Base-by-base conservation (phyloP, 2,888 invertebrate species). In the Apotomis betuletana region DNA sequence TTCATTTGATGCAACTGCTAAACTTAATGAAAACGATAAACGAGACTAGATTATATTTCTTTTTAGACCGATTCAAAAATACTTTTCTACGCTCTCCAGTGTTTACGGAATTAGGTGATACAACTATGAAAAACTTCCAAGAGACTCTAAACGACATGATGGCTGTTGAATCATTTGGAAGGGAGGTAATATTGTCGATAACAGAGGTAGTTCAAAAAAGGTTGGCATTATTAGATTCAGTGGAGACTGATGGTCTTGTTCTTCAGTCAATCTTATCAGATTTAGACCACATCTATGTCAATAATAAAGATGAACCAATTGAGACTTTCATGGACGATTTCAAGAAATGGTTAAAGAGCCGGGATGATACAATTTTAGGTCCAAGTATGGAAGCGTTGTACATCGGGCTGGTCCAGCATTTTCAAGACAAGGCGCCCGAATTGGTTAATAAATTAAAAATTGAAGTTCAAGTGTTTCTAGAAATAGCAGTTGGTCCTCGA, bases 381-480 rank as follows among this genome's bases (percentile, higher is more conserved):
- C 76, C 41, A 0, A 69, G 76, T 0, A 74, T 91, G 6, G 78
- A 78, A 0, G 69, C 75, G 15, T 68, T 85, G 0, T 75, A 90
- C 49, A 82, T 73, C 2, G 81, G 84, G 58, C 77, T 90, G 41
- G 74, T 75, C 0, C 73, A 78, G 6, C 77, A 80, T 51, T 15
- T 88, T 3, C 75, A 70, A 3, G 67, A 73, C 2, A 76, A 80
- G 5, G 67, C 84, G 0, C 77, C 80, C 0, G 81, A 86, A 44
- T 57, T 90, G n/a, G 70, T 80, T 13, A 41, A 75, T 3, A 90
- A 90, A 74, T 74, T 90, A 4, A 78, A 78, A 0, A 84, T 81
- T 60, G 88, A 88, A 80, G 85, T 89, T 0, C 81, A 79, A 78
- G 84, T 86, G 8, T 90, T 90, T 77, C 79, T 90, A 69, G 88